Conservation (phyloP, 1,140 invertebrate species). For the Sarcophaga bullata region DNA sequence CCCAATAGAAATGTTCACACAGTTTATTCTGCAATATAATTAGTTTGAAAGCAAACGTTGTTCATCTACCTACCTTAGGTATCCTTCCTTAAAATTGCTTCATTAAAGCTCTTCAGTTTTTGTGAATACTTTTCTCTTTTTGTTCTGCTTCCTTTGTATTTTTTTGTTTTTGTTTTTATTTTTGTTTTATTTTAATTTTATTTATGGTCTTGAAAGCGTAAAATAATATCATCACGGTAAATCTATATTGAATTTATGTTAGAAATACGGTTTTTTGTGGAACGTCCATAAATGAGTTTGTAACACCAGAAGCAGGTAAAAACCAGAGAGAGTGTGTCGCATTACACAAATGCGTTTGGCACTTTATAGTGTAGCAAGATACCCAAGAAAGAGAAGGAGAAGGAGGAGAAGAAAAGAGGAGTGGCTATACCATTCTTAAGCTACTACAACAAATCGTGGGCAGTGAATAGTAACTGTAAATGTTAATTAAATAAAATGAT, state of each 20-base stretch:
- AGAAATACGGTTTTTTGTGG: no score
- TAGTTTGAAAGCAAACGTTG: neutral
- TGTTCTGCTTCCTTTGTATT: neutral
- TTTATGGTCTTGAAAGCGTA: neutral
- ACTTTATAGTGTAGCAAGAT: neutral
- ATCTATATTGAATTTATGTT: neutral
- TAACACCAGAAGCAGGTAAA: no score
- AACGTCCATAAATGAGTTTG: no score
- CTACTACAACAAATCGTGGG: neutral
- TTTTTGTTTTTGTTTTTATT: no score
- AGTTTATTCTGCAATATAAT: no score
- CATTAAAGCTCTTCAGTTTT: no score
- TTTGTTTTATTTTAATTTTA: neutral
- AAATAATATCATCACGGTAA: neutral
- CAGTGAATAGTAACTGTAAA: neutral
- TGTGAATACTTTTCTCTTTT: no score
- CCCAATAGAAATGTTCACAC: no score
- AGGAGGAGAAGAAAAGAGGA: no score
- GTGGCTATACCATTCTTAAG: neutral
- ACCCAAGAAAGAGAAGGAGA: no score
- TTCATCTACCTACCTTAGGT: neutral
- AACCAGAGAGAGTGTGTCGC: neutral
- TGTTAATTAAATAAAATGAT: constrained; percentile 27
- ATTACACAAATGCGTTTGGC: neutral
- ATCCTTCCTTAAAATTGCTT: neutral